These are phyloP conservation scores for Orthosia gracilis DNA, from an alignment of 2,888 invertebrate species.

Conservation along the genomic window DNA sequence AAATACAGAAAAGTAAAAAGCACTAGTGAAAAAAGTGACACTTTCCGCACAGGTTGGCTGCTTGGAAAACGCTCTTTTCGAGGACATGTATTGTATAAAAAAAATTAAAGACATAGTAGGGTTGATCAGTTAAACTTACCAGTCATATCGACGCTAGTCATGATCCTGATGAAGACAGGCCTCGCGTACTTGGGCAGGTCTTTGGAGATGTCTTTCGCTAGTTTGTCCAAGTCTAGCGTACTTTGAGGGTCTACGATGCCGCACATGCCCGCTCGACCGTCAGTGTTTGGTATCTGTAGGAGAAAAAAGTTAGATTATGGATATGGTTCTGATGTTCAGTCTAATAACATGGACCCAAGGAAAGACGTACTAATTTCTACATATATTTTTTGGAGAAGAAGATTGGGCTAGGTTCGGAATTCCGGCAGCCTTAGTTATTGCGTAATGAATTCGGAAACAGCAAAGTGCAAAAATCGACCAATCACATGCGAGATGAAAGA, in stretches of 20 bases:
- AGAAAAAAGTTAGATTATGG: background rate
- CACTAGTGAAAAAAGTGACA: too few species aligned
- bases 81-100: too few species aligned
- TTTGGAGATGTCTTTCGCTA: conserved; percentile 92
- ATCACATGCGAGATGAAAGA: too few species aligned
- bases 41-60: too few species aligned
- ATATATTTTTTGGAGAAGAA: background rate
- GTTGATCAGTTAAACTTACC: conserved; percentile 89
- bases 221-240: conserved; percentile 92
- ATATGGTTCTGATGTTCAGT: background rate
- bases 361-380: too few species aligned
- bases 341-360: background rate
- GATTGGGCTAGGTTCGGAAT: too few species aligned
- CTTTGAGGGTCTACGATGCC: conserved; percentile 96
- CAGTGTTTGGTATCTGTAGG: conserved; percentile 93
- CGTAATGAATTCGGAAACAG: too few species aligned
- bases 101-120: too few species aligned
- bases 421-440: too few species aligned
- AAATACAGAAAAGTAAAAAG: too few species aligned
- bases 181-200: conserved; percentile 97
- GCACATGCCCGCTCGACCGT: conserved; percentile 99
- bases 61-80: too few species aligned
- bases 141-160: conserved; percentile 97
- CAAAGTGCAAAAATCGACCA: too few species aligned
- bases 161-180: conserved; percentile 96